A percentile compares a stretch with the other conserved stretches of the same genome.
Evolutionary conservation across 2,888 invertebrate species (phyloP).

Genomic region (Acholoe squamosa): DNA sequence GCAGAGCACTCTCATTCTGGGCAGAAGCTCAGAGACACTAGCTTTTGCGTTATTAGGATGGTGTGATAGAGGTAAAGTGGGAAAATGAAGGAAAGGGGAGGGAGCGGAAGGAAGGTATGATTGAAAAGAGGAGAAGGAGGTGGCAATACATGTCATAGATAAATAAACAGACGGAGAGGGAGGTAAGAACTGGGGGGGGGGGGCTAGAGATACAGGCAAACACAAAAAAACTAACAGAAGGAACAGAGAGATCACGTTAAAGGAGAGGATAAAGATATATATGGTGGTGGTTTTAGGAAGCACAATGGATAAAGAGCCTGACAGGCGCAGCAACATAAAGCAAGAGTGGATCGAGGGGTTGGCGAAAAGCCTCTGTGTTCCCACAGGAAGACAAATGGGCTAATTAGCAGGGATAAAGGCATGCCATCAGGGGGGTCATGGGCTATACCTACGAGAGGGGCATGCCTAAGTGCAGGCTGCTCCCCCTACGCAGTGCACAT

Average conservation of each 20-base stretch:
- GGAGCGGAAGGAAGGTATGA: too few species aligned
- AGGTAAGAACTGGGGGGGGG: not conserved
- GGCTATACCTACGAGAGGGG: not conserved
- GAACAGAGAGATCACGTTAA: not conserved
- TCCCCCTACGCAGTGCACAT: not conserved
- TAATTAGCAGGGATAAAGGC: conserved; percentile 39
- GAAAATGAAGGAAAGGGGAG: too few species aligned
- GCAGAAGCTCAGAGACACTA: too few species aligned
- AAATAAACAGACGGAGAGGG: not conserved
- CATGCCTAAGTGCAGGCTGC: not conserved
- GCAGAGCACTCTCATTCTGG: too few species aligned
- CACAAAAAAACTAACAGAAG: not conserved
- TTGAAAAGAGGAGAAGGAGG: too few species aligned
- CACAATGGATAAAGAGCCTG: not conserved
- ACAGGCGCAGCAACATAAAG: not conserved
- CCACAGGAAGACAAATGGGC: not conserved
- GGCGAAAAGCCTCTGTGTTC: conserved; percentile 17
- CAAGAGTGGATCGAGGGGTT: too few species aligned
- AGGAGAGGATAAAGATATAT: too few species aligned
- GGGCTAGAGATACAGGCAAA: not conserved
- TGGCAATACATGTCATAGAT: not conserved
- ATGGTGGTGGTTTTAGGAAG: too few species aligned
- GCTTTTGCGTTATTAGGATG: too few species aligned
- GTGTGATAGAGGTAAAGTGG: too few species aligned
- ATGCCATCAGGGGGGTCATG: not conserved